phyloP scores from a whole-genome alignment of 2,888 invertebrate species.

The Ochropleura leucogaster region DNA sequence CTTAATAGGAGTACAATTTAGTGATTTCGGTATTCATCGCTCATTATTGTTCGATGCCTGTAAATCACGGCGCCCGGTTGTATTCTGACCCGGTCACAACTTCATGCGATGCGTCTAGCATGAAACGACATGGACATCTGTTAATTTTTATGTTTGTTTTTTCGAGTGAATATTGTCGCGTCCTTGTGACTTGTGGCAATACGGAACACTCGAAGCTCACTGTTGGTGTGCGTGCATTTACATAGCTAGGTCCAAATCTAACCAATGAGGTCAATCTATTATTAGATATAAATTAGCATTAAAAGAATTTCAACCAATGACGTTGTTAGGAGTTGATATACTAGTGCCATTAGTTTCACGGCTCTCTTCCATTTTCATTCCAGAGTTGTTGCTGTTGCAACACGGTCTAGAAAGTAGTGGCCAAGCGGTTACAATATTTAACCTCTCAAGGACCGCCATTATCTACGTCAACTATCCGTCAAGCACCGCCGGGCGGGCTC shows the following conservation, averaged over 20 bases:
- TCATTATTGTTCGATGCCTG: conserved; percentile 31
- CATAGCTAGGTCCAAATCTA: background rate
- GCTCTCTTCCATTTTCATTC: background rate
- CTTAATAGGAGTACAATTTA: conserved; percentile 51
- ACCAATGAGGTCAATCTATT: background rate
- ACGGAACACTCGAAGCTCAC: background rate
- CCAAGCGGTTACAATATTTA: background rate
- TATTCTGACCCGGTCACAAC: background rate
- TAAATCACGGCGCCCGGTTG: background rate
- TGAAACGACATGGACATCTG: background rate
- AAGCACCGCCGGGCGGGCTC: too few species aligned
- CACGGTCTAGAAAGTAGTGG: background rate
- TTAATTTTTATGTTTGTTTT: background rate
- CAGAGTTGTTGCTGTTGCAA: background rate
- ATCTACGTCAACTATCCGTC: too few species aligned
- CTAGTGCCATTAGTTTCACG: background rate
- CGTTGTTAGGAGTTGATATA: background rate
- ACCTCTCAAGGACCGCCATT: too few species aligned
- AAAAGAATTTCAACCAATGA: background rate
- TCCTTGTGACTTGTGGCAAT: background rate
- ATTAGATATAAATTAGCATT: background rate
- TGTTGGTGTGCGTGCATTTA: background rate
- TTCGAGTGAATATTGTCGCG: background rate
- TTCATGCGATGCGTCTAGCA: background rate
- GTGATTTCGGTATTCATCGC: conserved; percentile 28